Base-by-base conservation (phyloP, 2,888 invertebrate species). In the Drosophila peninsularis region DNA sequence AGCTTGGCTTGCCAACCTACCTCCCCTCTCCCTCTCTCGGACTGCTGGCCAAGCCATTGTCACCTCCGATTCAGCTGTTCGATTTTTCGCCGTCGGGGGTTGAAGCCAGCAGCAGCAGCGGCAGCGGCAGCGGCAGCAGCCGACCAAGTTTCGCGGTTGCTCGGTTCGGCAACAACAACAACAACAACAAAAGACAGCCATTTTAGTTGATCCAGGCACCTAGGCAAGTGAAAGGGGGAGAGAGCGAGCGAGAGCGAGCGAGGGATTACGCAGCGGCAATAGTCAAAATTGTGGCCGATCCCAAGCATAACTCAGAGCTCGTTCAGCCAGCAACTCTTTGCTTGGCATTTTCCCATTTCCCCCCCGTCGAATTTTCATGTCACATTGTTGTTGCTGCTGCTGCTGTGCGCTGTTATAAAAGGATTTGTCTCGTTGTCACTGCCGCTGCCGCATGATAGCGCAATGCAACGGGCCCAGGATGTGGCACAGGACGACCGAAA, bases 371-470 rank as follows among this genome's bases (percentile, higher is more conserved):
- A n/a, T 52, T 52, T 60, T 41, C 21, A 32, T 60, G 36, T 41
- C 9, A 17, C n/a, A 37, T n/a, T 37, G 19, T 3, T 30, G 32
- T 11, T 39, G 62, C 14, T 47, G 30, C 30, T 13, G 47, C 47
- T 49, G 47, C 47, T 49, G 64, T 65, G 36, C 47, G 50, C 50
- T 67, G 62, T 68, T 87, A 75, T 77, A 56, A 85, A 89, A 74
- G 90, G 90, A 90, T 86, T 86, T 86, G 90, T 89, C 88, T 80
- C 85, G 82, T 82, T 84, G 82, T 81, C 85, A 74, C 78, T 68
- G 65, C 45, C 50, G 34, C 56, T 60, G 45, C 45, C 56, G 64
- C 62, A 77, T 60, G 65, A 67, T 52, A 65, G 67, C 54, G 67
- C 62, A 57, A 53, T 63, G 63, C 56, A 64, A 37, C 47, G 50